Percentiles rank a stretch among this genome's conserved stretches.
Conservation (phyloP, 37 sponge, comb jelly and placozoan genomes). For the Diacarnus erythraeanus region DNA sequence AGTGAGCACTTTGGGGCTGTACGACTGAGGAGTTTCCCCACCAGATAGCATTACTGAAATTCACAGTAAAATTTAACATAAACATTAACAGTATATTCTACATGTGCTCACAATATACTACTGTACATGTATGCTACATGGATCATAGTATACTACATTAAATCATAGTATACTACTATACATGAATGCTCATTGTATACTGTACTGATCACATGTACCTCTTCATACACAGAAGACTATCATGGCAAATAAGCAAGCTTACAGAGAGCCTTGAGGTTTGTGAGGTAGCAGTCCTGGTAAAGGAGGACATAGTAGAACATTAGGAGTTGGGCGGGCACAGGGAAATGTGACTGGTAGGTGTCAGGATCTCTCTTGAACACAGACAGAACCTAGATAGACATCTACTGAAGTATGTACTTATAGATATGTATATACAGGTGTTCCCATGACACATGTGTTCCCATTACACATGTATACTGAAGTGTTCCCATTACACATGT, state of each 20-base stretch:
- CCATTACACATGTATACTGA: too few species aligned
- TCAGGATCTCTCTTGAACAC: constrained; percentile 32
- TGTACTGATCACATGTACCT: background rate
- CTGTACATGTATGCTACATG: too few species aligned
- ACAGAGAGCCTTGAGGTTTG: constrained; percentile 57
- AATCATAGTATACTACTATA: too few species aligned
- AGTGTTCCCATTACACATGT: too few species aligned
- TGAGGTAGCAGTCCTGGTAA: constrained; percentile 71
- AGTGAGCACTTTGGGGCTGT: constrained; percentile 52
- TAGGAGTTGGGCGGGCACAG: constrained; percentile 55
- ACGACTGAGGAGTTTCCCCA: constrained; percentile 31
- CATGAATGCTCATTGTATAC: too few species aligned
- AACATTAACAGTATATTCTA: background rate
- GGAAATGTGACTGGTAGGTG: background rate
- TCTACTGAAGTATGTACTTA: too few species aligned
- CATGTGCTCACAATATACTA: background rate
- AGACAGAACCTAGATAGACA: constrained; percentile 26
- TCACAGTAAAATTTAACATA: background rate
- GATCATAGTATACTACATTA: too few species aligned
- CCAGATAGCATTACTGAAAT: constrained; percentile 29
- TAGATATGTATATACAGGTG: too few species aligned
- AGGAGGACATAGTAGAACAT: constrained; percentile 73
- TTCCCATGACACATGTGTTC: too few species aligned
- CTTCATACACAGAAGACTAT: background rate
- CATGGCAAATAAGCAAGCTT: background rate